Conservation (phyloP, 2,888 invertebrate species). For the Caenorhabditis afra region DNA sequence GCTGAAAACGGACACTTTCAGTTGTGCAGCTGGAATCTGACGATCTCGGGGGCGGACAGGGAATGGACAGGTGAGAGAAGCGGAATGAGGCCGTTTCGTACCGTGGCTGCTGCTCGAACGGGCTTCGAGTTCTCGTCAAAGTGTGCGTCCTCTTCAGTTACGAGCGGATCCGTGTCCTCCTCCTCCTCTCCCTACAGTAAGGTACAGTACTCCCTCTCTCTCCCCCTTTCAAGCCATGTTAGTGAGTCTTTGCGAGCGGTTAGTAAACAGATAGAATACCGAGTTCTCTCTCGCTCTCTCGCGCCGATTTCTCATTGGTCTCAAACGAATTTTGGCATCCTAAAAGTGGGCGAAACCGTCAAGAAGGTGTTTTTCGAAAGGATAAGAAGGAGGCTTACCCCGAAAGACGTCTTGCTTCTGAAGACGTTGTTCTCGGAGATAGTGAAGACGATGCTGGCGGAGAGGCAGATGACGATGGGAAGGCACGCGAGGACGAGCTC, state of each 20-base stretch:
- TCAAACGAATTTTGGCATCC: conserved; percentile 22
- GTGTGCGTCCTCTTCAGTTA: conserved; percentile 11
- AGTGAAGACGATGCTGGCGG: conserved; percentile 31
- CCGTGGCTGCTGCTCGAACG: conserved; percentile 14
- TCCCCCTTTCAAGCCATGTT: background rate
- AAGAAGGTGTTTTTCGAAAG: too few species aligned
- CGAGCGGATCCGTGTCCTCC: conserved; percentile 26
- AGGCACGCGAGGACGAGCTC: conserved; percentile 56
- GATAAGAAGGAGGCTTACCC: too few species aligned
- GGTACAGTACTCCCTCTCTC: conserved; percentile 5
- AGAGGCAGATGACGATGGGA: conserved; percentile 52
- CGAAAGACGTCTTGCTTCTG: conserved; percentile 39
- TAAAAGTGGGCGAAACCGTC: too few species aligned
- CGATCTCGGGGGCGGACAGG: background rate
- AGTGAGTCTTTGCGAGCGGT: conserved; percentile 6
- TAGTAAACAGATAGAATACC: conserved; percentile 24
- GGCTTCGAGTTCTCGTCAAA: conserved; percentile 44
- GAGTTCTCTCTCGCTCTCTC: conserved; percentile 5
- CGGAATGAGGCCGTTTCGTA: conserved; percentile 33
- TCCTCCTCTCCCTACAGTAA: conserved; percentile 37
- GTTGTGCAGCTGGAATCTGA: too few species aligned
- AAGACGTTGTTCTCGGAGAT: conserved; percentile 42
- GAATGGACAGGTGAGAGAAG: background rate
- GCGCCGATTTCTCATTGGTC: conserved; percentile 20
- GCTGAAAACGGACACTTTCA: conserved; percentile 42